phyloP scores from a whole-genome alignment of 2,113 vertebrate genomes.

The Phyllostomus hastatus region DNA sequence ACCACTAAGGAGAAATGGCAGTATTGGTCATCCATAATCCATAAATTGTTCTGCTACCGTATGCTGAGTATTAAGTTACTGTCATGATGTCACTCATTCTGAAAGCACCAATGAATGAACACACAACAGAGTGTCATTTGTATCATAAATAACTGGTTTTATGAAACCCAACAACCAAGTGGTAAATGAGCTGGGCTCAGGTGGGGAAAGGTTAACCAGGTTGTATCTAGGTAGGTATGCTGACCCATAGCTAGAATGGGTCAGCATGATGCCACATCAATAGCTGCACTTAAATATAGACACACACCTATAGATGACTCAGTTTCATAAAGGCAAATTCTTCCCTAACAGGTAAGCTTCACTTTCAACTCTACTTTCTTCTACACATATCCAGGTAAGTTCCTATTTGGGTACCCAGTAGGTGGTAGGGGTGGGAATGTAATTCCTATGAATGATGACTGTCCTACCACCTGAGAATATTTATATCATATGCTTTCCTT shows the following conservation, averaged over 20 bases:
- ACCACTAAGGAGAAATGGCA: background rate
- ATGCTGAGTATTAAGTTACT: background rate
- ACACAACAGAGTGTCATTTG: background rate
- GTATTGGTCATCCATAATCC: background rate
- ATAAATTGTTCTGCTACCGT: background rate
- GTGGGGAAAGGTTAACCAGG: background rate
- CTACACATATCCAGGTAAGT: background rate
- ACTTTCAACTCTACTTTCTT: conserved; percentile 16
- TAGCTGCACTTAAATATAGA: background rate
- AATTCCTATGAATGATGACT: background rate
- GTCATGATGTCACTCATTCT: background rate
- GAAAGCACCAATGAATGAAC: background rate
- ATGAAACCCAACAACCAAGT: background rate
- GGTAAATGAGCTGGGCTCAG: background rate
- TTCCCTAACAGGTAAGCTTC: background rate
- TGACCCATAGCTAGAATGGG: background rate
- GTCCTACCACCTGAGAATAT: background rate
- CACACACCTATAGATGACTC: background rate
- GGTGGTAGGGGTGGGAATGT: background rate
- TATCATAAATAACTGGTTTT: background rate
- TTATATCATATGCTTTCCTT: background rate
- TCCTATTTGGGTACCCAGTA: background rate
- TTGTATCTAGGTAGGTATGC: no score
- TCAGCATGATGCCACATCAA: background rate
- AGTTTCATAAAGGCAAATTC: background rate